Base-by-base conservation (phyloP, 1,140 invertebrate species). In the Scaptomyza graminum region DNA sequence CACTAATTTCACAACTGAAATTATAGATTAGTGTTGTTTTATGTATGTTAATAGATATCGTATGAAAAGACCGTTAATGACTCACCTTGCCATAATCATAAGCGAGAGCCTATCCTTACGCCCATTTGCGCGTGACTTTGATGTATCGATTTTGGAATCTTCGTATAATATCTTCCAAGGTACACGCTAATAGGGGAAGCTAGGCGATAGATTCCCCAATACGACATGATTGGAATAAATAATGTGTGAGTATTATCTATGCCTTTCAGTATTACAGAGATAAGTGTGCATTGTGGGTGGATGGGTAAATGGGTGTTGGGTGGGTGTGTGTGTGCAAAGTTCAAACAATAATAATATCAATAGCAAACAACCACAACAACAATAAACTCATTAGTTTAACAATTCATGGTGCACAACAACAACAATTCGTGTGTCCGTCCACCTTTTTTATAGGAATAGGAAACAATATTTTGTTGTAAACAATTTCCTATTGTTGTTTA, bases 401-500 rank as follows among this genome's bases (percentile, higher is more conserved):
- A 69, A 74, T 76, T 43, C 61, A 60, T 39, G 18, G 54, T 66
- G 31, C 5, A 39, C 11, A 46, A 16, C 9, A 62, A 61, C 37
- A 57, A 78, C 41, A 15, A 31, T 28, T 13, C 8, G 31, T 39
- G 22, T 22, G 34, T 39, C 15, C 15, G 34, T 16, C 34, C 54
- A 56, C 22, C 39, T 44, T 3, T 18, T 55, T 16, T 41, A 65
- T 55, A 25, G 49, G 41, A 64, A 71, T 74, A 76, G 76, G 61
- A 84, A 84, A 67, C 67, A 61, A 46, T 57, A 57, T 57, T 44
- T 62, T 43, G 46, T 31, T 18, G 73, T 76, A 76, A 81, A 85
- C 77, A 87, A 77, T 81, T 75, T 78, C 47, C 69, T 68, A 71
- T 75, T 87, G 47, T 85, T 78, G 77, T 67, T 71, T 85, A 78